phyloP scores from a whole-genome alignment of 2,797 vertebrate species.

The Denticeps clupeoides region DNA sequence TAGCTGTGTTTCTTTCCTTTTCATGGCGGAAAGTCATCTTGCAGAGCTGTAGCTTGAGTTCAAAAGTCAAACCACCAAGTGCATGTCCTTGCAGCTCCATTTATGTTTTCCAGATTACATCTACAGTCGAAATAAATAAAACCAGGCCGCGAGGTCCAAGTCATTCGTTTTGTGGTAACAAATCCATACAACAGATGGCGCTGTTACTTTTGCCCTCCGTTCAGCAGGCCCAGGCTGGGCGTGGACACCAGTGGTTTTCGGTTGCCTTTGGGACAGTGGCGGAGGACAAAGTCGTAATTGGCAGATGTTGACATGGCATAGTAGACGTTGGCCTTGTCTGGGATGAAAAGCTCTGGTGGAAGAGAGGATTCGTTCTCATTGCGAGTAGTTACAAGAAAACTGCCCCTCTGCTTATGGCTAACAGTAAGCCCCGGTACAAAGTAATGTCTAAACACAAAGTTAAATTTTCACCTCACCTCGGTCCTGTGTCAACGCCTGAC shows the following conservation, averaged over 20 bases:
- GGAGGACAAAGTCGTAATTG: slow-evolving; percentile 68
- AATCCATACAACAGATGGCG: neutral
- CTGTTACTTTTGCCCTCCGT: neutral
- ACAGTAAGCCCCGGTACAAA: no score
- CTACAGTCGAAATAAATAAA: no score
- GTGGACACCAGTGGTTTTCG: slow-evolving; percentile 36
- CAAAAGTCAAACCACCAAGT: no score
- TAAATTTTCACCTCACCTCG: slow-evolving; percentile 51
- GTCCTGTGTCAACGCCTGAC: slow-evolving; percentile 63
- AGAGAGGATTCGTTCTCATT: neutral
- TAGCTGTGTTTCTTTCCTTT: no score
- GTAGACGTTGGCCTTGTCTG: slow-evolving; percentile 75
- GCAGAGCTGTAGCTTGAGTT: no score
- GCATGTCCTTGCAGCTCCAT: no score
- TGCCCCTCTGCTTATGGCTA: no score
- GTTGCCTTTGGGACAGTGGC: slow-evolving; percentile 37
- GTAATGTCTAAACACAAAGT: neutral
- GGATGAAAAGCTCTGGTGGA: slow-evolving; percentile 65
- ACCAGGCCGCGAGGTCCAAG: neutral
- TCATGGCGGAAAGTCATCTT: no score
- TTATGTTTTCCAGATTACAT: no score
- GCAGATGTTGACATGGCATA: slow-evolving; percentile 72
- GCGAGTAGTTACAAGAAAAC: rapidly evolving
- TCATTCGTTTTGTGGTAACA: neutral
- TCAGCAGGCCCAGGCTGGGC: slow-evolving; percentile 27